Conservation (phyloP, 2,797 vertebrate genomes). For the Sebastes alutus region DNA sequence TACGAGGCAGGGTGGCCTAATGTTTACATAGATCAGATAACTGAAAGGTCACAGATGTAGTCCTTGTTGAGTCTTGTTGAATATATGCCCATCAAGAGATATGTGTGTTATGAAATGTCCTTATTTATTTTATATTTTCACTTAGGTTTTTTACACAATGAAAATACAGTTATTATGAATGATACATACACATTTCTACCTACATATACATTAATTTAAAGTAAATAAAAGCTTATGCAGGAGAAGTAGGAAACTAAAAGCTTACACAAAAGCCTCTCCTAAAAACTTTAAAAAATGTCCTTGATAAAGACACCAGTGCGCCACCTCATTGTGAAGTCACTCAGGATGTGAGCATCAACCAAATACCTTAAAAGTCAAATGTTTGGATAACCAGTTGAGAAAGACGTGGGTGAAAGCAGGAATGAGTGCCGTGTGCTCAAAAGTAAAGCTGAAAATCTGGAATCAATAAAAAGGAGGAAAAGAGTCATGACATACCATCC, state of each 20-base stretch:
- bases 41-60: neutral
- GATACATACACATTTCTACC: neutral
- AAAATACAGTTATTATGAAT: neutral
- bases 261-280: neutral
- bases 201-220: neutral
- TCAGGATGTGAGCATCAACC: constrained; percentile 1
- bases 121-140: neutral
- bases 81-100: neutral
- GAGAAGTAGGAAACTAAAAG: neutral
- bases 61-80: neutral
- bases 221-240: neutral
- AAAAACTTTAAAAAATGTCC: neutral
- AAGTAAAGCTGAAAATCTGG: constrained; percentile 56
- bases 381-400: constrained; percentile 44
- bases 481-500: constrained; percentile 40
- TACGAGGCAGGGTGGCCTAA: neutral
- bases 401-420: constrained; percentile 37
- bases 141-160: neutral
- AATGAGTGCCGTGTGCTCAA: constrained; percentile 32
- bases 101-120: neutral
- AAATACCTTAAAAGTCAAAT: constrained; percentile 18
- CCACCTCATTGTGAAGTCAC: neutral
- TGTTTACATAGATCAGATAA: constrained; percentile 6
- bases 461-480: constrained; percentile 55
- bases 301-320: neutral